These are phyloP conservation scores for Brassicogethes aeneus DNA, from an alignment of 2,888 invertebrate species.

Conservation along the genomic window DNA sequence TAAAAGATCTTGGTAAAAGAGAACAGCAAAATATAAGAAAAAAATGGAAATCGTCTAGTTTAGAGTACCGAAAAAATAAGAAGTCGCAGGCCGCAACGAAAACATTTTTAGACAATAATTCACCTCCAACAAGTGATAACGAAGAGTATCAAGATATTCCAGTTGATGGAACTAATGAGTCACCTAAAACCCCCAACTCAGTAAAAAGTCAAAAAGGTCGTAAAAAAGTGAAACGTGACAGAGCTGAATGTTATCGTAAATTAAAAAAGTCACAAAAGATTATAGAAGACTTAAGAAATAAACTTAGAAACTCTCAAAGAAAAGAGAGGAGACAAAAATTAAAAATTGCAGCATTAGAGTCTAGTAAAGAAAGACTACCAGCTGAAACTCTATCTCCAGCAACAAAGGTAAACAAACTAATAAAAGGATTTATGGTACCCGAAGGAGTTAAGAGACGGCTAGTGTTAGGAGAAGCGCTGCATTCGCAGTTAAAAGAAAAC, in stretches of 20 bases:
- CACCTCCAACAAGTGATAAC: constrained; percentile 3
- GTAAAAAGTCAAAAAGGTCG: background rate
- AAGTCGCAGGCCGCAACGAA: background rate
- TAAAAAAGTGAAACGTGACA: background rate
- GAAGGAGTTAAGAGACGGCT: constrained; percentile 2
- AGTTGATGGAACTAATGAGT: background rate
- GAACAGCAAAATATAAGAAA: background rate
- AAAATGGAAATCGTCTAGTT: constrained; percentile 2
- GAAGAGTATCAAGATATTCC: constrained; percentile 1
- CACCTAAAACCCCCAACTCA: background rate
- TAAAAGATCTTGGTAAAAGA: background rate
- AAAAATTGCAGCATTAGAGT: constrained; percentile 1
- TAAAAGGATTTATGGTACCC: constrained; percentile 1
- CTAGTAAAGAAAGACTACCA: constrained; percentile 1
- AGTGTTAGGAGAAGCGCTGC: constrained; percentile 2
- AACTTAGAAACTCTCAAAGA: constrained; percentile 2
- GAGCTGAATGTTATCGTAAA: background rate
- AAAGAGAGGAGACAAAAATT: background rate
- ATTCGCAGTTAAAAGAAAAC: constrained; percentile 1
- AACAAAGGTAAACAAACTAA: constrained; percentile 2
- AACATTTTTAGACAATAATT: constrained; percentile 1
- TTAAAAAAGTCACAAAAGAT: too few relatives aligned
- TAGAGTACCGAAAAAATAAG: constrained; percentile 1
- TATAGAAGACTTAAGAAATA: too few relatives aligned
- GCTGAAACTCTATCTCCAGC: background rate